Percentiles rank a stretch among this genome's conserved stretches.
Conservation (phyloP, 2,797 vertebrate genomes). For the Eulemur rubriventer region DNA sequence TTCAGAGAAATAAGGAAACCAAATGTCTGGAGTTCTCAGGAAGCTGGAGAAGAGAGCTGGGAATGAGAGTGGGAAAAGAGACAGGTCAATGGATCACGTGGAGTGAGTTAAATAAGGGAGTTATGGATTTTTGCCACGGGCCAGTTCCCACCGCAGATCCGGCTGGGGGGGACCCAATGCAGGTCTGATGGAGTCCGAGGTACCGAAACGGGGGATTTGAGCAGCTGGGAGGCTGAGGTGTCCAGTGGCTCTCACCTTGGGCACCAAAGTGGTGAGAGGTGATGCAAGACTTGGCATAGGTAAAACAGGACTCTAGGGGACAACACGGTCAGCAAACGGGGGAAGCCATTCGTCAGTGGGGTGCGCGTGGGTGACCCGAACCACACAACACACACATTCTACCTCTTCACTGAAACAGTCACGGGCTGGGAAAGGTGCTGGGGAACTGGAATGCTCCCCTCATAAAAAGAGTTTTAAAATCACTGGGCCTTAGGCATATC, state of each 20-base stretch:
- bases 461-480: neutral
- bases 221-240: neutral
- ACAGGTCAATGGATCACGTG: fast-evolving
- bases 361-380: neutral
- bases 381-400: neutral
- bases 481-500: neutral
- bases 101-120: neutral
- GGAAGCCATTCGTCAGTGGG: neutral
- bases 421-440: neutral
- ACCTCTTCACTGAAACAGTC: neutral
- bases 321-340: fast-evolving
- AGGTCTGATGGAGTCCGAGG: neutral
- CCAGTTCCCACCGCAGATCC: neutral
- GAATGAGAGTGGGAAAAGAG: neutral
- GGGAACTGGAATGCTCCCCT: neutral
- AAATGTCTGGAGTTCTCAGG: neutral
- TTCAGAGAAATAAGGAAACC: neutral
- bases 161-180: fast-evolving
- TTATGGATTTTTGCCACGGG: neutral
- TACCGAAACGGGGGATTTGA: neutral
- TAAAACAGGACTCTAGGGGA: too few species aligned
- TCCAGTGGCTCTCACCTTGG: neutral
- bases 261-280: neutral
- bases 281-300: neutral
- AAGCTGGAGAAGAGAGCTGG: neutral